Evolutionary conservation across 1,140 invertebrate genomes (phyloP).

Genomic region (Drosophila varians): DNA sequence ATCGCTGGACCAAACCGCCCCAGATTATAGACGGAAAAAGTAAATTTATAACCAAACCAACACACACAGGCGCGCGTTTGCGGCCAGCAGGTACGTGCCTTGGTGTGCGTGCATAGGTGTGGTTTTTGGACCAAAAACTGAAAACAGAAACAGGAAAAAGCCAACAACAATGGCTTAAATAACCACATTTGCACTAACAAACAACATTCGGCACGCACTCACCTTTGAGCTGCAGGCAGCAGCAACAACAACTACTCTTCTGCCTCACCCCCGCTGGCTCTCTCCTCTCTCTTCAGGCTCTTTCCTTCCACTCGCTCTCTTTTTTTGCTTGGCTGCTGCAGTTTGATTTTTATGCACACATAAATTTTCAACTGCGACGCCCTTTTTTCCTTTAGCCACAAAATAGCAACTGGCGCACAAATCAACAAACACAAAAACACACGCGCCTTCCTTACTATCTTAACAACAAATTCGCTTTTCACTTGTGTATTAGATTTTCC

Average conservation of each 20-base stretch:
- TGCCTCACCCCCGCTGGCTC: conserved; percentile 21
- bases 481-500: conserved; percentile 58
- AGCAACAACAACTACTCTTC: conserved; percentile 23
- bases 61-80: conserved; percentile 14
- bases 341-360: conserved; percentile 49
- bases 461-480: conserved; percentile 60
- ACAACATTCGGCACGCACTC: conserved; percentile 75
- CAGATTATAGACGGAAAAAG: conserved; percentile 12
- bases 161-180: conserved; percentile 24
- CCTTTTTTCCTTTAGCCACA: conserved; percentile 62
- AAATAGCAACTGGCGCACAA: conserved; percentile 38
- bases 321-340: conserved; percentile 45
- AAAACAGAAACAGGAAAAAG: background rate
- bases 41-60: conserved; percentile 42
- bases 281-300: conserved; percentile 16
- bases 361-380: conserved; percentile 67
- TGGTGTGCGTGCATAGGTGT: conserved; percentile 20
- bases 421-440: conserved; percentile 9
- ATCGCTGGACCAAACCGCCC: conserved; percentile 9
- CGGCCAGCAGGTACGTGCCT: conserved; percentile 22
- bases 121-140: conserved; percentile 2
- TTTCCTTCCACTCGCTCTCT: conserved; percentile 13
- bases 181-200: conserved; percentile 43
- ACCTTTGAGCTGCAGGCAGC: conserved; percentile 10
- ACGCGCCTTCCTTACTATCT: conserved; percentile 20